Evolutionary conservation across 2,888 invertebrate species (phyloP).

Genomic region (Macrosoma leucophasiata): DNA sequence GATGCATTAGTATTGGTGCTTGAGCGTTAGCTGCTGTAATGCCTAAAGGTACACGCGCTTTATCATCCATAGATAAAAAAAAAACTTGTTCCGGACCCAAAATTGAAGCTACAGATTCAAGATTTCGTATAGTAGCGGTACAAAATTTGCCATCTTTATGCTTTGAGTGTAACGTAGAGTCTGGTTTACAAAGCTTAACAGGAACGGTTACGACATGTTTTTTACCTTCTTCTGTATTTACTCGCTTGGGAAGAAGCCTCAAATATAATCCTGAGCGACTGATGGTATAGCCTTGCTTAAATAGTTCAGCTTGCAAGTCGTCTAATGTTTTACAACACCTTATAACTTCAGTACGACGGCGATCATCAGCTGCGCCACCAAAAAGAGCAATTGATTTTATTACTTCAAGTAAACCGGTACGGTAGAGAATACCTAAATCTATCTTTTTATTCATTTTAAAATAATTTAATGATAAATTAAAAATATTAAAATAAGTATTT

Average conservation of each 20-base stretch:
- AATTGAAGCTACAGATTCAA: conserved; percentile 20
- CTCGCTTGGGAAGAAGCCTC: conserved; percentile 15
- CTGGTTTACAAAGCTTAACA: conserved; percentile 18
- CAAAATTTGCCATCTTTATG: conserved; percentile 16
- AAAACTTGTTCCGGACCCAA: conserved; percentile 20
- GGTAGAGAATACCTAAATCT: too few relatives aligned
- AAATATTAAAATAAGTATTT: too few relatives aligned
- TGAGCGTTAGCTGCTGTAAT: conserved; percentile 17
- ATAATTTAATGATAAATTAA: too few relatives aligned
- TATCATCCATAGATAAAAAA: conserved; percentile 22
- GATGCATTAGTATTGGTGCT: conserved; percentile 18
- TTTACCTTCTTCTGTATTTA: conserved; percentile 18
- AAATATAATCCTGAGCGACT: conserved; percentile 17
- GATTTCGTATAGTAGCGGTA: conserved; percentile 13
- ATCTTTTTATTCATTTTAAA: too few relatives aligned
- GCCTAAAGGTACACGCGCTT: conserved; percentile 16
- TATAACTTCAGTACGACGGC: conserved; percentile 20
- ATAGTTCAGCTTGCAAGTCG: conserved; percentile 16
- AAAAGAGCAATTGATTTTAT: conserved; percentile 14
- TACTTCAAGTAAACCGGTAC: conserved; percentile 8
- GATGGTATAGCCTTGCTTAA: conserved; percentile 15
- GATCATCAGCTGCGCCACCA: conserved; percentile 21
- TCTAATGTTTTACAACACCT: conserved; percentile 19
- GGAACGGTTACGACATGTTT: conserved; percentile 17
- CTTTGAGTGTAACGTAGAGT: conserved; percentile 12